Percentiles rank a stretch among this genome's conserved stretches.
phyloP scores from a whole-genome alignment of 2,888 invertebrate genomes.

The Phyllotreta cruciferae region DNA sequence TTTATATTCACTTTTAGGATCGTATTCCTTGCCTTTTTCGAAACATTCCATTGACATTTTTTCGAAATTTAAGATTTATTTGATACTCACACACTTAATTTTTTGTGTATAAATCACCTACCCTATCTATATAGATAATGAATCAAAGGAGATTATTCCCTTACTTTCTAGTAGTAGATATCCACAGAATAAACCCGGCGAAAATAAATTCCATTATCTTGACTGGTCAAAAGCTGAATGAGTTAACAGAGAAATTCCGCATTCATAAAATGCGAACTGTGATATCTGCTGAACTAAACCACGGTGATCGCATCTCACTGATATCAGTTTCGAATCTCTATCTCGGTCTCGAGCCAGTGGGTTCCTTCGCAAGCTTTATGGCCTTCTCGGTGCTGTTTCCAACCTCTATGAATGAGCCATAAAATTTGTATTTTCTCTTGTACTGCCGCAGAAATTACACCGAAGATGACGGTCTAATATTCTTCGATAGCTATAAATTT shows the following conservation, averaged over 20 bases:
- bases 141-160: too few relatives aligned
- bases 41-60: too few relatives aligned
- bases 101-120: too few relatives aligned
- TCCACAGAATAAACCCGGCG: neutral
- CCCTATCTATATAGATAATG: too few relatives aligned
- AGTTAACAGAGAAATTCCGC: slow-evolving; percentile 23
- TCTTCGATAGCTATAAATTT: slow-evolving; percentile 9
- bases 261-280: slow-evolving; percentile 23
- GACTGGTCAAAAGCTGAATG: slow-evolving; percentile 1
- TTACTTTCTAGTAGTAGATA: neutral
- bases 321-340: slow-evolving; percentile 31
- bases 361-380: slow-evolving; percentile 25
- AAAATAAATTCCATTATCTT: too few relatives aligned
- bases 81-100: too few relatives aligned
- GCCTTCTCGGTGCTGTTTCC: slow-evolving; percentile 21
- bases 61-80: too few relatives aligned
- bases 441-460: slow-evolving; percentile 20
- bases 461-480: slow-evolving; percentile 25
- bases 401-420: slow-evolving; percentile 28
- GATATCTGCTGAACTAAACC: slow-evolving; percentile 18
- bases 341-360: slow-evolving; percentile 26
- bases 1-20: too few relatives aligned
- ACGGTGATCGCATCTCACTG: slow-evolving; percentile 30
- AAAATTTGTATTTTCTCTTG: slow-evolving; percentile 34
- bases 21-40: too few relatives aligned